Conservation (phyloP, 2,797 vertebrate species). For the Thunnus albacares region DNA sequence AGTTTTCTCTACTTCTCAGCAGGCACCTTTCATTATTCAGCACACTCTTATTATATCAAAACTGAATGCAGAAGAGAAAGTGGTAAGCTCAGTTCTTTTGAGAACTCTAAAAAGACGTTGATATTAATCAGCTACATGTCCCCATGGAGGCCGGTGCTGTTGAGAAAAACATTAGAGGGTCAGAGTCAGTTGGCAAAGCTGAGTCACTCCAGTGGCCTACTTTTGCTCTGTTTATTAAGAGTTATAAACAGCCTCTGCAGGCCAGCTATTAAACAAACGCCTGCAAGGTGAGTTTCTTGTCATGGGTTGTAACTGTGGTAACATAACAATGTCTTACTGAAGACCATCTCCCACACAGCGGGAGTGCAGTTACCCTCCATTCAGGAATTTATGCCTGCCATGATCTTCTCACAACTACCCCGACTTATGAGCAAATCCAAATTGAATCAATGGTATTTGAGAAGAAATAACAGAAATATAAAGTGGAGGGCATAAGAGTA, state of each 20-base stretch:
- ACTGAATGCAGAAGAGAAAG: constrained; percentile 1
- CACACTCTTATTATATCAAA: constrained; percentile 22
- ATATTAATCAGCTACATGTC: constrained; percentile 18
- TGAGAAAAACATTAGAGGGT: constrained; percentile 32
- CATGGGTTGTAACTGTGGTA: constrained; percentile 65
- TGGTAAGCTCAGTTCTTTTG: constrained; percentile 19
- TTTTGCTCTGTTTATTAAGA: constrained; percentile 72
- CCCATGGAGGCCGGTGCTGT: constrained; percentile 24
- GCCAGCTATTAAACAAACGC: constrained; percentile 66
- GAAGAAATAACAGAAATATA: constrained; percentile 15
- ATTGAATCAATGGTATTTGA: constrained; percentile 6
- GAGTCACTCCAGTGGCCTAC: constrained; percentile 64
- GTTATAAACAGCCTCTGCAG: constrained; percentile 57
- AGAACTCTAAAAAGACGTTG: constrained; percentile 23
- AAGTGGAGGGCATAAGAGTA: background rate
- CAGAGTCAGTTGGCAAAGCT: constrained; percentile 45
- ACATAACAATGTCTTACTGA: constrained; percentile 65
- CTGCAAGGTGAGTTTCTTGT: constrained; percentile 62
- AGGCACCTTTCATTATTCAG: constrained; percentile 43
- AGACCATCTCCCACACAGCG: background rate
- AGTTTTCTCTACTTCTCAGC: constrained; percentile 34
- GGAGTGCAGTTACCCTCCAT: constrained; percentile 4
- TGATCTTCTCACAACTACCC: background rate
- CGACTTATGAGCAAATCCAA: constrained; percentile 17
- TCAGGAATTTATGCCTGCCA: constrained; percentile 27